Evolutionary conservation across 2,888 invertebrate genomes (phyloP).

Genomic region (Conomelus anceps): DNA sequence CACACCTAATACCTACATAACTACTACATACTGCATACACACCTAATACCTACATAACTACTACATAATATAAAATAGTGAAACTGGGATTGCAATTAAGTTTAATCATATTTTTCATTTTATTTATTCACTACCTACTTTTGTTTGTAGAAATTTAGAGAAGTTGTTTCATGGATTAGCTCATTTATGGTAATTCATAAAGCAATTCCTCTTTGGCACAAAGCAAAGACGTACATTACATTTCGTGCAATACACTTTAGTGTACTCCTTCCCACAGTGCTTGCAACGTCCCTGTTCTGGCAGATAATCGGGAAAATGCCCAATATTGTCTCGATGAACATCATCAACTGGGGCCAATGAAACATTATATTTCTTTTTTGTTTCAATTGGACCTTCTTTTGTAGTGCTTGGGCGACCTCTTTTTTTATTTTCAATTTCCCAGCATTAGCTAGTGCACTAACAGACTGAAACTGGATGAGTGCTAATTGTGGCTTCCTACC

Average conservation of each 20-base stretch:
- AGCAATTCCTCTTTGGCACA: constrained; percentile 6
- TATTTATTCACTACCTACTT: neutral
- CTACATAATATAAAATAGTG: neutral
- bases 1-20: neutral
- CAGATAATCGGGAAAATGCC: neutral
- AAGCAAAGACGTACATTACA: constrained; percentile 12
- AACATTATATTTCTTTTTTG: constrained; percentile 6
- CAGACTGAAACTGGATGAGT: neutral
- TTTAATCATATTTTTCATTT: neutral
- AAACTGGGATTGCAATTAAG: neutral
- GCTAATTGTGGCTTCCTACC: neutral
- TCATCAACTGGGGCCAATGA: constrained; percentile 3
- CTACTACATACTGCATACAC: no score
- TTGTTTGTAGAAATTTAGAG: neutral
- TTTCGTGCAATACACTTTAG: constrained; percentile 12
- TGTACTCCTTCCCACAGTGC: neutral
- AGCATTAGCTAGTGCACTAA: neutral
- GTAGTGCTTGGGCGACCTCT: neutral
- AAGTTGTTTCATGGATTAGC: neutral
- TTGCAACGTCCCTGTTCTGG: constrained; percentile 7
- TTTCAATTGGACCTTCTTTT: neutral
- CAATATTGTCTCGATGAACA: constrained; percentile 13
- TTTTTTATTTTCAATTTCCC: neutral
- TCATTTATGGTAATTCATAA: neutral
- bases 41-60: neutral